These are phyloP conservation scores for Omphaloscelis lunosa DNA, from an alignment of 2,888 invertebrate species.

Conservation along the genomic window DNA sequence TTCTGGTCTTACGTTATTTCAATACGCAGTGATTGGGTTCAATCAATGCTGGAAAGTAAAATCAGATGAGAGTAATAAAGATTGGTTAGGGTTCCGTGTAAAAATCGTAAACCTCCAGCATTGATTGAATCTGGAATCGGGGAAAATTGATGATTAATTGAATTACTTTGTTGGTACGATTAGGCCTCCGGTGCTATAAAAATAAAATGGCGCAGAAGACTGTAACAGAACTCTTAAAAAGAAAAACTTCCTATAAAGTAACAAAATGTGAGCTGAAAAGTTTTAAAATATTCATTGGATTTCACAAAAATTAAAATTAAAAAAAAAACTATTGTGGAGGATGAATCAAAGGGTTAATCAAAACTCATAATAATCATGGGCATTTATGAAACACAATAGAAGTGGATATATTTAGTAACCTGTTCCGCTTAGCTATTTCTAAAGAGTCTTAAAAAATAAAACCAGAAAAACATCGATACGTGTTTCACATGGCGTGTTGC, in stretches of 20 bases:
- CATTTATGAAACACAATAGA: no score
- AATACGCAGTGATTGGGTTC: constrained; percentile 58
- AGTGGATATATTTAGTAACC: no score
- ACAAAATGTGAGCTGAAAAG: background rate
- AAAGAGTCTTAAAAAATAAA: no score
- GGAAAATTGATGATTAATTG: constrained; percentile 43
- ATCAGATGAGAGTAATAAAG: constrained; percentile 60
- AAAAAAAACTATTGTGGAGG: background rate
- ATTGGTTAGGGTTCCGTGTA: constrained; percentile 52
- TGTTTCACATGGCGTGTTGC: no score
- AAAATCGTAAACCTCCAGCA: constrained; percentile 35
- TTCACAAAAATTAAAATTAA: background rate
- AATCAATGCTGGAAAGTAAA: constrained; percentile 61
- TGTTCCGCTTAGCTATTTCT: no score
- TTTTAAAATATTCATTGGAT: background rate
- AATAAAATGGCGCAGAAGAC: background rate
- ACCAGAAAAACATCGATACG: no score
- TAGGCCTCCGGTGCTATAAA: background rate
- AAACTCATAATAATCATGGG: no score
- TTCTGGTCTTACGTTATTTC: constrained; percentile 32
- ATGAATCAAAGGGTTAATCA: background rate
- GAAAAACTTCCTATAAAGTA: background rate
- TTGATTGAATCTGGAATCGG: constrained; percentile 38
- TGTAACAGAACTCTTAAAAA: background rate
- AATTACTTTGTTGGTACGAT: constrained; percentile 28